Base-by-base conservation (phyloP, 2,113 vertebrate genomes). In the Myiopsitta monachus region DNA sequence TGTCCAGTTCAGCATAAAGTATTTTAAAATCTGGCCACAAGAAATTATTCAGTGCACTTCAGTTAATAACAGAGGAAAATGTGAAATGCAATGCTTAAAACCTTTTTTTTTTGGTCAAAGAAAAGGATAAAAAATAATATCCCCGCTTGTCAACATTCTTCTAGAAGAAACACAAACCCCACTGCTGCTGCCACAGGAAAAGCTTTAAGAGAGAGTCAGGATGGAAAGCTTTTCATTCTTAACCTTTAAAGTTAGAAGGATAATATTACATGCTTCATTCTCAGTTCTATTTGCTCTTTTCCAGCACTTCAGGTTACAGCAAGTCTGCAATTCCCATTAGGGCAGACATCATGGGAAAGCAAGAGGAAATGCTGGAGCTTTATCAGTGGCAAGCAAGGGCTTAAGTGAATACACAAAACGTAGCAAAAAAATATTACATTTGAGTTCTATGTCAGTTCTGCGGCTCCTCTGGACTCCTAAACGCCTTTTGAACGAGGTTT, bases 351-450 rank as follows among this genome's bases (percentile, higher is more conserved):
- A 80, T 63, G 62, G 92, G 73, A 61, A 86, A 96, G 91, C 69
- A 78, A 86, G 39, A 57, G 44, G 76, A 96, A 96, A 88, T 44
- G 36, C 74, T 72, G 33, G 17, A 70, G 52, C 55, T 95, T 57
- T 26, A 70, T 68, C 17, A 84, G 76, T 11, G n/a, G 31, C 68
- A 67, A 82, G 26, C 33, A 61, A 73, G 36, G 11, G 36, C 28
- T 74, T 68, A 46, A 52, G 12, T 14, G 74, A 51, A 59, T 80
- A 69, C 49, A 88, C 46, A 80, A 80, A 67, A 55, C 9, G 69
- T 3, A 92, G 31, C 7, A 69, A 74, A 49, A 81, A 87, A 73
- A 19, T 17, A 64, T 97, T 98, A 98, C 98, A 98, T 98, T 97
- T 98, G 61, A 97, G 76, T 89, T 97, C 97, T 27, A 73, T 61